These are phyloP conservation scores for Sceliomorpha sp. DNA, from an alignment of 2,888 invertebrate species.

Conservation along the genomic window DNA sequence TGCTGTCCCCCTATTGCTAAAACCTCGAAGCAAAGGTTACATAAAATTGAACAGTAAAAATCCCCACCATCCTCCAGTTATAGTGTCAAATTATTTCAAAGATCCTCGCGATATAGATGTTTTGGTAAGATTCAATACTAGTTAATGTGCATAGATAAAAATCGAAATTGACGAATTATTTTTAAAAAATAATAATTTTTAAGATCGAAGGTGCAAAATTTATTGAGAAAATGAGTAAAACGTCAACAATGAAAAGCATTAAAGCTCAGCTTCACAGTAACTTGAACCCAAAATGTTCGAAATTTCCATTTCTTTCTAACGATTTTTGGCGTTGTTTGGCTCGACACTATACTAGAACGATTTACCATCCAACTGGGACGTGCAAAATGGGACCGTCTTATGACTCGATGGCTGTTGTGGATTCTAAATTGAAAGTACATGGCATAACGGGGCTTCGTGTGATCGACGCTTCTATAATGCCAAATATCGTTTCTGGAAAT, in stretches of 20 bases:
- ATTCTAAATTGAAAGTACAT: constrained; percentile 85
- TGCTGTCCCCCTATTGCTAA: constrained; percentile 85
- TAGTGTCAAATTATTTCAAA: constrained; percentile 92
- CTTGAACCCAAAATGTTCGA: constrained; percentile 85
- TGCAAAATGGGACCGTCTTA: constrained; percentile 88
- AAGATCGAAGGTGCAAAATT: constrained; percentile 88
- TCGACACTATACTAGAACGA: constrained; percentile 88
- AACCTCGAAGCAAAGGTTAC: constrained; percentile 87
- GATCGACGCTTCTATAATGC: constrained; percentile 92
- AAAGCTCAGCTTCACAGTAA: constrained; percentile 85
- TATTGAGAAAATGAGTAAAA: constrained; percentile 83
- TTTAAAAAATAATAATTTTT: too few species aligned
- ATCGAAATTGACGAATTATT: too few species aligned
- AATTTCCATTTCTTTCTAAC: constrained; percentile 85
- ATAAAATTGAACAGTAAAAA: constrained; percentile 85
- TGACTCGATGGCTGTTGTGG: constrained; percentile 85
- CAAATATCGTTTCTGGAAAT: constrained; percentile 88
- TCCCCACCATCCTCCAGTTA: constrained; percentile 88
- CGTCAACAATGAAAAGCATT: constrained; percentile 83
- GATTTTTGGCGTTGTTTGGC: constrained; percentile 90
- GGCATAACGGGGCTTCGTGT: constrained; percentile 87
- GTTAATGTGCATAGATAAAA: too few species aligned
- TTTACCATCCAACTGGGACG: constrained; percentile 91
- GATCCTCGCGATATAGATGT: constrained; percentile 87
- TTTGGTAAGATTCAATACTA: constrained; percentile 86